Evolutionary conservation across 2,113 vertebrate genomes (phyloP).

Genomic region (Syngnathoides biaculeatus): DNA sequence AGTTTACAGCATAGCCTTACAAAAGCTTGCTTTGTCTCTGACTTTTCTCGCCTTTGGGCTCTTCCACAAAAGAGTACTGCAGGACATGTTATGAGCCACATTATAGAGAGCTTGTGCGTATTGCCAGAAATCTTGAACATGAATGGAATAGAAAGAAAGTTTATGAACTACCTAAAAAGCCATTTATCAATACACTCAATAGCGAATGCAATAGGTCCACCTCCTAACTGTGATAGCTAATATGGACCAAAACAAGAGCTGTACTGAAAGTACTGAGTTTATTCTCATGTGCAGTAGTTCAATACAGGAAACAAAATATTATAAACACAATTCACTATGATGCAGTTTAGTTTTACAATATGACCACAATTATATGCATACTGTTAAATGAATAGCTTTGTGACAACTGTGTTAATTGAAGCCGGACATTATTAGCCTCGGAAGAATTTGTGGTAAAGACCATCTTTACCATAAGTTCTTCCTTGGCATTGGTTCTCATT

Average conservation of each 20-base stretch:
- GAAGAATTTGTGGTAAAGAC: not conserved
- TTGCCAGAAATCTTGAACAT: constrained; percentile 1
- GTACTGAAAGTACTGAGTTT: not conserved
- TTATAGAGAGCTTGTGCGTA: constrained; percentile 9
- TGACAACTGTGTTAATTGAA: not conserved
- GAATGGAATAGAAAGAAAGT: not conserved
- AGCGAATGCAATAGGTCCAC: not conserved
- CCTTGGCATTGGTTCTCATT: not conserved
- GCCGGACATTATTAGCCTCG: not conserved
- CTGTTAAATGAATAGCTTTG: not conserved
- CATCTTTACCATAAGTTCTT: too few relatives aligned
- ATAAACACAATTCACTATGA: not conserved
- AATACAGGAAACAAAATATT: not conserved
- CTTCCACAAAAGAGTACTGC: constrained; percentile 15
- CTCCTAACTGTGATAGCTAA: not conserved
- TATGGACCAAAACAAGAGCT: not conserved
- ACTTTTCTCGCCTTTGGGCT: constrained; percentile 11
- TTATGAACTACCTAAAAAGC: constrained; percentile 40
- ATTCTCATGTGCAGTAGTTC: not conserved
- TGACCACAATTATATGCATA: not conserved
- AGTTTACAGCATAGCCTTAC: constrained; percentile 10
- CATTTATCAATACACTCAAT: constrained; percentile 40
- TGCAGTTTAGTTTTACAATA: constrained; percentile 1
- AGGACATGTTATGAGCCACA: constrained; percentile 10
- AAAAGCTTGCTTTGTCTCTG: constrained; percentile 29